Evolutionary conservation across 2,888 invertebrate species (phyloP).

Genomic region (Pimpla rufipes): DNA sequence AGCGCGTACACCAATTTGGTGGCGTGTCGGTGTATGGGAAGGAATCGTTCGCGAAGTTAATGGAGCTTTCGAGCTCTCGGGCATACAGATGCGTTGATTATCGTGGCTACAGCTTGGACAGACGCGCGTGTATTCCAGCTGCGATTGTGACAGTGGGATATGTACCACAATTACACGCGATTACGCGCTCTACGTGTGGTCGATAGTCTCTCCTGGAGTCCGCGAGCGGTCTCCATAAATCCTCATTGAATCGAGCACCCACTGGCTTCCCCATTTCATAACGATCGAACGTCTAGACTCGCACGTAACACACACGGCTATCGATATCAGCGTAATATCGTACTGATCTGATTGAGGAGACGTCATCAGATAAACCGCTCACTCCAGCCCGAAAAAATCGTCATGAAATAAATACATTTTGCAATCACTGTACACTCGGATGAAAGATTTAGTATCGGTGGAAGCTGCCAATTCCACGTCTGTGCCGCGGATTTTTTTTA

Average conservation of each 20-base stretch:
- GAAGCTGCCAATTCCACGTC: too few relatives aligned
- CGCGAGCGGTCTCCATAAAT: conserved; percentile 35
- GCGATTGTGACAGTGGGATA: conserved; percentile 36
- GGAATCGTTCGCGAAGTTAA: conserved; percentile 46
- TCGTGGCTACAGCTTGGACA: background rate
- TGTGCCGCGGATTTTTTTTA: too few relatives aligned
- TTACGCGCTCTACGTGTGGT: conserved; percentile 48
- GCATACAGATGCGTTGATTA: conserved; percentile 18
- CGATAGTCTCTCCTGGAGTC: background rate
- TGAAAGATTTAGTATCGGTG: too few relatives aligned
- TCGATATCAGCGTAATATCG: background rate
- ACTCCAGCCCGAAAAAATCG: background rate
- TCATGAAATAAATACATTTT: too few relatives aligned
- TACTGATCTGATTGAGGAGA: background rate
- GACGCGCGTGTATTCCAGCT: background rate
- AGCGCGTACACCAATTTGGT: conserved; percentile 52
- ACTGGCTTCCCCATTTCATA: conserved; percentile 34
- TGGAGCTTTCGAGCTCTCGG: conserved; percentile 9
- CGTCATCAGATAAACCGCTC: background rate
- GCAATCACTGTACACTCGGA: too few relatives aligned
- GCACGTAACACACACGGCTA: conserved; percentile 9
- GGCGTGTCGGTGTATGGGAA: conserved; percentile 43
- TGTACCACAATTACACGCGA: conserved; percentile 56
- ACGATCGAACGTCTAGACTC: conserved; percentile 38
- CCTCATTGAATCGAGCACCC: conserved; percentile 44